A percentile compares a stretch with the other conserved stretches of the same genome.
These are phyloP conservation scores for Choreutis nemorana DNA, from an alignment of 2,888 invertebrate species.

Conservation along the genomic window DNA sequence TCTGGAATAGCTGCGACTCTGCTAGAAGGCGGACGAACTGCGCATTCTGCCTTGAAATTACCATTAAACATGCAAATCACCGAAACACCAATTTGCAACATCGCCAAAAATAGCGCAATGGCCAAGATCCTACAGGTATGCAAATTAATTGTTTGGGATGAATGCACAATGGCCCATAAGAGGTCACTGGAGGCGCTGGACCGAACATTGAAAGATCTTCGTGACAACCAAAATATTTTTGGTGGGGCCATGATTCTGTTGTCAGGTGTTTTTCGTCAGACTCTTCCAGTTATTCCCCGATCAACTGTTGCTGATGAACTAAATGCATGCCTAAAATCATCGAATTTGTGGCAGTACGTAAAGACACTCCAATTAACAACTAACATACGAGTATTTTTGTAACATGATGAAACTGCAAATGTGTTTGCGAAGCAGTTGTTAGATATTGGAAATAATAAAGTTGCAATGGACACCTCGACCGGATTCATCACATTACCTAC, in stretches of 20 bases:
- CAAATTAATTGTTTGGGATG: constrained; percentile 13
- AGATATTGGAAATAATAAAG: constrained; percentile 7
- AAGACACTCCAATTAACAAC: background rate
- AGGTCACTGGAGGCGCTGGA: constrained; percentile 15
- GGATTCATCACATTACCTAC: constrained; percentile 9
- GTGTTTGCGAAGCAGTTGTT: background rate
- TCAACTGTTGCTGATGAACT: constrained; percentile 13
- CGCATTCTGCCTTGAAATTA: background rate
- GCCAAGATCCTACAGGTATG: constrained; percentile 8
- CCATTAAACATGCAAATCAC: background rate
- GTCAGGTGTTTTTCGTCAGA: constrained; percentile 15
- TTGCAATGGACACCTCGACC: constrained; percentile 6
- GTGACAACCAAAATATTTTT: background rate
- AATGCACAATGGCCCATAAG: constrained; percentile 15
- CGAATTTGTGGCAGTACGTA: constrained; percentile 13
- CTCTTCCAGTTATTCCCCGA: constrained; percentile 13
- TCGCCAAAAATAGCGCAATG: constrained; percentile 10
- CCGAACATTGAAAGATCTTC: constrained; percentile 2
- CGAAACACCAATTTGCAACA: constrained; percentile 10
- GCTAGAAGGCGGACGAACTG: constrained; percentile 3
- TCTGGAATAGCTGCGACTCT: background rate
- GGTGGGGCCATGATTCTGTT: constrained; percentile 7
- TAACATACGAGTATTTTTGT: constrained; percentile 1
- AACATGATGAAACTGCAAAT: constrained; percentile 1
- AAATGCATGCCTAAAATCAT: constrained; percentile 14